These are phyloP conservation scores for Empidonax alnorum DNA, from an alignment of 2,113 vertebrate genomes.

Conservation along the genomic window DNA sequence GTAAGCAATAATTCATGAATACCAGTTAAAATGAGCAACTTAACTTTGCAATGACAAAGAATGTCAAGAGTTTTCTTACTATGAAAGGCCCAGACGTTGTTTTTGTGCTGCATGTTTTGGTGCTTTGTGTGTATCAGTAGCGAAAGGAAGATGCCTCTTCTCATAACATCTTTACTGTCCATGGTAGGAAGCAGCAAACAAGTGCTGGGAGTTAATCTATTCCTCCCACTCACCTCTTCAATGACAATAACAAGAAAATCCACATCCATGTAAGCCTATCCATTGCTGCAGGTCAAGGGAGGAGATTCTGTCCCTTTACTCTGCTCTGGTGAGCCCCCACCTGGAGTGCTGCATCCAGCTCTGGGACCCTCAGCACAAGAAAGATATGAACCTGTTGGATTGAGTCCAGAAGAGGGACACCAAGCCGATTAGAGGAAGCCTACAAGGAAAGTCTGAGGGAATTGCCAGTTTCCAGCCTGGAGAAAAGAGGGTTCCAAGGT, in stretches of 20 bases:
- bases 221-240: not conserved
- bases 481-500: not conserved
- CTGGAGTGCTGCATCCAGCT: not conserved
- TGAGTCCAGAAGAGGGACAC: not conserved
- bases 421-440: not conserved
- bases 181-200: not conserved
- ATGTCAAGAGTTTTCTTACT: not conserved
- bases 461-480: not conserved
- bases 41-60: not conserved
- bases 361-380: not conserved
- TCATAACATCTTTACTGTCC: not conserved
- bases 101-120: not conserved
- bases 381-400: not conserved
- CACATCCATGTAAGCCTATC: not conserved
- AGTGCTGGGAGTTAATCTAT: not conserved
- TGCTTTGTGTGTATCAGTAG: fast-evolving
- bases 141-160: not conserved
- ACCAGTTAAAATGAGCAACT: not conserved
- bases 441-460: not conserved
- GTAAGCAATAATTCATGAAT: not conserved
- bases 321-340: not conserved
- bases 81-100: not conserved
- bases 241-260: not conserved
- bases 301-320: not conserved
- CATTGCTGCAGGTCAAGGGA: not conserved